Percentiles rank a stretch among this genome's conserved stretches.
Conservation (phyloP, 2,797 vertebrate genomes). For the Ceyx erithaca region DNA sequence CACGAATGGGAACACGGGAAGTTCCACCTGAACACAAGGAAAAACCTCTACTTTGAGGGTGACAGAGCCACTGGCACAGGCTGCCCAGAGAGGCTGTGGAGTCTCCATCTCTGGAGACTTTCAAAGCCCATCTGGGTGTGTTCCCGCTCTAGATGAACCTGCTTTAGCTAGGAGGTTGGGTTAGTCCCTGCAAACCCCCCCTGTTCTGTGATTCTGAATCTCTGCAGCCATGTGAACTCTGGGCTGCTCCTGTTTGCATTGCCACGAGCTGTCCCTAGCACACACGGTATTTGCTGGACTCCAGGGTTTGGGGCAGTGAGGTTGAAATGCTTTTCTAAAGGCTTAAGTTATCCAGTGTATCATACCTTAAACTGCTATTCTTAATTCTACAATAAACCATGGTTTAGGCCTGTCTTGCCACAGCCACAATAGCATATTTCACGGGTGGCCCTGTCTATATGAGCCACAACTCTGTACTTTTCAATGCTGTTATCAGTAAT, state of each 20-base stretch:
- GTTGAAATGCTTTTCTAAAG: not conserved
- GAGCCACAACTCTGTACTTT: not conserved
- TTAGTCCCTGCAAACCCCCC: not conserved
- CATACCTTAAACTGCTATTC: not conserved
- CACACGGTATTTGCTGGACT: not conserved
- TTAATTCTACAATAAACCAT: not conserved
- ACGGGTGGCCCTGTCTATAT: not conserved
- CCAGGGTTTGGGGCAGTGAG: not conserved
- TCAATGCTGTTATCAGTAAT: not conserved
- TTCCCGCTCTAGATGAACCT: not conserved
- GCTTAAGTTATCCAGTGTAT: not conserved
- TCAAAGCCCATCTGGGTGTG: not conserved
- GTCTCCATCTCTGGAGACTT: too few species aligned
- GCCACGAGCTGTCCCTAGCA: not conserved
- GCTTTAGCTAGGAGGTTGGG: not conserved
- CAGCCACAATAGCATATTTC: not conserved
- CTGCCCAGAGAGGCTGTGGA: too few species aligned
- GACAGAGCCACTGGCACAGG: not conserved
- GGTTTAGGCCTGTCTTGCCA: not conserved
- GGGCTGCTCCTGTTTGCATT: not conserved
- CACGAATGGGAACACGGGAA: not conserved
- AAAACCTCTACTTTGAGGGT: not conserved
- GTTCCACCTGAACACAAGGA: too few species aligned
- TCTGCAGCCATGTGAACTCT: not conserved
- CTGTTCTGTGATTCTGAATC: fast-evolving